Evolutionary conservation across 1,140 invertebrate genomes (phyloP).

Genomic region (Meloidogyne exigua): DNA sequence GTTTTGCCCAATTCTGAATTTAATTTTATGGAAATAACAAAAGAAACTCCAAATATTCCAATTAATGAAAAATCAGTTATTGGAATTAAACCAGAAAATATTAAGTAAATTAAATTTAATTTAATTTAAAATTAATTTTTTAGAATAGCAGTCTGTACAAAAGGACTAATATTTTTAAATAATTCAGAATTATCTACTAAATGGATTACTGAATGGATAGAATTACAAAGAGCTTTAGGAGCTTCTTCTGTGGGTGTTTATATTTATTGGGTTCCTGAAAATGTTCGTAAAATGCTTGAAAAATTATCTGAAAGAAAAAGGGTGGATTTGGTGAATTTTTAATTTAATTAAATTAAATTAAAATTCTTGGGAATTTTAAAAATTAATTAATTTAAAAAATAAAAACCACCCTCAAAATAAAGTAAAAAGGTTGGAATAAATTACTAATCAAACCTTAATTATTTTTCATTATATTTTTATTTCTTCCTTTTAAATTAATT

Average conservation of each 20-base stretch:
- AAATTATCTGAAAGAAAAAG: conserved; percentile 74
- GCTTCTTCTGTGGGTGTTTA: conserved; percentile 91
- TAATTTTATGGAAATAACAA: neutral
- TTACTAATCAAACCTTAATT: no score
- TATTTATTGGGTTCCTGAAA: conserved; percentile 82
- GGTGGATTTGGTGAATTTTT: conserved; percentile 70
- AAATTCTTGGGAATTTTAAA: no score
- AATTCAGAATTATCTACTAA: conserved; percentile 72
- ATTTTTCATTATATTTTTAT: no score
- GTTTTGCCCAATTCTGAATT: neutral
- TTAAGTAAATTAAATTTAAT: conserved; percentile 22
- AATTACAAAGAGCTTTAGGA: conserved; percentile 79
- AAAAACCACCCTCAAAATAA: no score
- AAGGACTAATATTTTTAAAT: conserved; percentile 85
- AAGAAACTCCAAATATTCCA: neutral
- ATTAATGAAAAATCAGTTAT: conserved; percentile 5
- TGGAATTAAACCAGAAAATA: neutral
- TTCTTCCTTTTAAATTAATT: no score
- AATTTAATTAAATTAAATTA: no score
- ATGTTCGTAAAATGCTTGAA: conserved; percentile 81
- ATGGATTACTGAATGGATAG: conserved; percentile 86
- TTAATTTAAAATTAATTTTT: neutral
- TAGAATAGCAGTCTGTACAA: conserved; percentile 83
- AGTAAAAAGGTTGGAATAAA: no score
- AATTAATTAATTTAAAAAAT: no score